Conservation (phyloP, 2,888 invertebrate species). For the Parasteatoda lunata region DNA sequence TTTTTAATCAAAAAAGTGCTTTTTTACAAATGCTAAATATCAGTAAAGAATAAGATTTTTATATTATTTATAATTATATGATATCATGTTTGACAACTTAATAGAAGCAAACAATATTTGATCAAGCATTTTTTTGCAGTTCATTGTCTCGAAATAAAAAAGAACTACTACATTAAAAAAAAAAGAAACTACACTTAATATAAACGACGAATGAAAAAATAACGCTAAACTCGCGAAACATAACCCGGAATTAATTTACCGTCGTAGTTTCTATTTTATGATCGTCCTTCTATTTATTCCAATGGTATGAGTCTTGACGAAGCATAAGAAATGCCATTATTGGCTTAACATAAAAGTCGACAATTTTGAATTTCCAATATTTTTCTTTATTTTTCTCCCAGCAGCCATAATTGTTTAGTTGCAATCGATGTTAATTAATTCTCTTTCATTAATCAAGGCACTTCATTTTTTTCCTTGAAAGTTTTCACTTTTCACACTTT, state of each 20-base stretch:
- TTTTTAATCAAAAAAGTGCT: no score
- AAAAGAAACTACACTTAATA: no score
- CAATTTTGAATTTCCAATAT: conserved; percentile 8
- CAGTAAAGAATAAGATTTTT: no score
- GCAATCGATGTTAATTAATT: conserved; percentile 56
- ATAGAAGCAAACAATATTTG: no score
- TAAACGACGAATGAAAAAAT: no score
- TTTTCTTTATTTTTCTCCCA: conserved; percentile 6
- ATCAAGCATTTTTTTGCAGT: no score
- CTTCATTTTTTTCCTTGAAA: not conserved
- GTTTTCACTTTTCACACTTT: not conserved
- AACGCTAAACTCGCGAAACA: no score
- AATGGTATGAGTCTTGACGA: conserved; percentile 28
- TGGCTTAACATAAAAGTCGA: conserved; percentile 51
- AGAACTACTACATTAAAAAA: no score
- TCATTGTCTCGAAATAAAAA: no score
- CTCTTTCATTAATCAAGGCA: conserved; percentile 42
- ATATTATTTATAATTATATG: no score
- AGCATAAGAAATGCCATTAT: conserved; percentile 54
- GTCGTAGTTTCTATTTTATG: conserved; percentile 39
- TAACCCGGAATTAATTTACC: conserved; percentile 27
- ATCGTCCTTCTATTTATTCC: conserved; percentile 33
- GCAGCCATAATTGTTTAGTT: conserved; percentile 6
- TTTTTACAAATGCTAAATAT: no score
- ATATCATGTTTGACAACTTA: no score